A percentile compares a stretch with the other conserved stretches of the same genome.
These are phyloP conservation scores for Schizopygopsis pylzovi DNA, from an alignment of 2,797 vertebrate species.

Conservation along the genomic window DNA sequence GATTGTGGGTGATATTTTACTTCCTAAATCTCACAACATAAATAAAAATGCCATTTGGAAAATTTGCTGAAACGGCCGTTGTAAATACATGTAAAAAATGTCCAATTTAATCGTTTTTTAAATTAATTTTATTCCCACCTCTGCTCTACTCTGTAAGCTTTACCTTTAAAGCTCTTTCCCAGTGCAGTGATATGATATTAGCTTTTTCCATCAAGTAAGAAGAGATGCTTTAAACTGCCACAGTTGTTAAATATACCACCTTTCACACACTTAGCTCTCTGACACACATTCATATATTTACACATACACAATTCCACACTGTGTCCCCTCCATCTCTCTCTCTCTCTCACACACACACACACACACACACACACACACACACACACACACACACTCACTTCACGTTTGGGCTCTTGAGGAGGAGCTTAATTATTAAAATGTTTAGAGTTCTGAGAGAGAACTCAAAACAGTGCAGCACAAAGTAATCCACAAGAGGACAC, in stretches of 20 bases:
- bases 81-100: not conserved
- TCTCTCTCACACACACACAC: not conserved
- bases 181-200: not conserved
- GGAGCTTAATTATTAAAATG: slow-evolving; percentile 1
- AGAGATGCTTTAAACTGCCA: not conserved
- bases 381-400: not conserved
- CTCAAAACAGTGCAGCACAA: slow-evolving; percentile 1
- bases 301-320: slow-evolving; percentile 1
- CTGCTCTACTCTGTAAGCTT: not conserved
- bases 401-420: slow-evolving; percentile 4
- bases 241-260: slow-evolving; percentile 20
- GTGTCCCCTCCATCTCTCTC: not conserved
- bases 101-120: not conserved
- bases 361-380: slow-evolving; percentile 7
- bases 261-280: not conserved
- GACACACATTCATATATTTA: not conserved
- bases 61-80: not conserved
- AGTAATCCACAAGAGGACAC: slow-evolving; percentile 49
- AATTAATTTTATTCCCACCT: not conserved
- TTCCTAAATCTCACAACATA: not conserved
- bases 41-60: not conserved
- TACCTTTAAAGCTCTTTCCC: not conserved
- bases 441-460: not conserved
- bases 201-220: not conserved
- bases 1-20: not conserved